Conservation (phyloP, 1,140 invertebrate genomes). For the Campoletis sonorensis region DNA sequence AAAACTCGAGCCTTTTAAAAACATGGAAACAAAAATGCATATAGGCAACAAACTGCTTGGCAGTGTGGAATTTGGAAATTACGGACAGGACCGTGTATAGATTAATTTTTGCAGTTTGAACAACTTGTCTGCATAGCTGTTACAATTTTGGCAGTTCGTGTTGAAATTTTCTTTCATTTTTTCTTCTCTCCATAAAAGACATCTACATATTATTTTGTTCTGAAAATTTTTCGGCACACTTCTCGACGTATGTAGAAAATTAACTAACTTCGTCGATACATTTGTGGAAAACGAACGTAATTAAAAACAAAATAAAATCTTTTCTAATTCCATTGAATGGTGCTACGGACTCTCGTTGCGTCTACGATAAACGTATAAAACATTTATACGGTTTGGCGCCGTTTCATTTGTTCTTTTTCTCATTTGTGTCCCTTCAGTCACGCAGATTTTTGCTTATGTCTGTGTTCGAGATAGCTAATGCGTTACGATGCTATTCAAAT, state of each 20-base stretch:
- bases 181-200: not conserved
- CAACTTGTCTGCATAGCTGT: slow-evolving; percentile 27
- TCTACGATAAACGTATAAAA: slow-evolving; percentile 49
- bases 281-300: not conserved
- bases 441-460: slow-evolving; percentile 6
- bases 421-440: slow-evolving; percentile 16
- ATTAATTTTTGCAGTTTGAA: slow-evolving; percentile 17
- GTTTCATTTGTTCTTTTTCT: not conserved
- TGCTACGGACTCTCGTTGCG: slow-evolving; percentile 47
- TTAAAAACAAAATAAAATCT: slow-evolving; percentile 1
- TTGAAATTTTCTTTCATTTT: slow-evolving; percentile 9
- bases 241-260: slow-evolving; percentile 25
- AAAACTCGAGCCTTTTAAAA: not conserved
- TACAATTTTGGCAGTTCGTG: slow-evolving; percentile 59
- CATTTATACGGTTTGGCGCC: slow-evolving; percentile 46
- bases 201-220: slow-evolving; percentile 22
- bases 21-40: slow-evolving; percentile 30
- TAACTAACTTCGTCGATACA: not conserved
- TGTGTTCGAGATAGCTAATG: too few species aligned
- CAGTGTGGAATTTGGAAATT: slow-evolving; percentile 54
- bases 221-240: not conserved
- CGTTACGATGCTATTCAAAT: too few species aligned
- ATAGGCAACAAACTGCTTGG: slow-evolving; percentile 52
- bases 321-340: slow-evolving; percentile 38
- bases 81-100: slow-evolving; percentile 41